Evolutionary conservation across 1,140 invertebrate species (phyloP).

Genomic region (Conus betulinus): DNA sequence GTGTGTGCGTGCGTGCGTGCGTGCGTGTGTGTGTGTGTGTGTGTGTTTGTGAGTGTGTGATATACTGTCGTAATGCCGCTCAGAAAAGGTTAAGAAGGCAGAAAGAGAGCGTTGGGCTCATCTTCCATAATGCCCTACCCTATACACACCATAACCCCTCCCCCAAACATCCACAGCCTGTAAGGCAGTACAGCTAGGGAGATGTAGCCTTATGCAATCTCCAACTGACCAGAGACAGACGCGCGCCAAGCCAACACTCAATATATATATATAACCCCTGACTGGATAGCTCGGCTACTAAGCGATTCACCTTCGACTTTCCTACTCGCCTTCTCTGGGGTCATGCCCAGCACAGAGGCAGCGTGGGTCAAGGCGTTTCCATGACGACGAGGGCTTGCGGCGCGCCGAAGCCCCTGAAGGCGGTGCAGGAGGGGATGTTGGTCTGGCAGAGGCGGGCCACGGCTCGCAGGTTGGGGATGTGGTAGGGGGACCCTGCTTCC

Average conservation of each 20-base stretch:
- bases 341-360: slow-evolving; percentile 57
- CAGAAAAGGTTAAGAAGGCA: too few relatives aligned
- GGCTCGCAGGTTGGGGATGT: slow-evolving; percentile 67
- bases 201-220: not conserved
- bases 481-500: slow-evolving; percentile 67
- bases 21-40: slow-evolving; percentile 25
- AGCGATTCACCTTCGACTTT: too few relatives aligned
- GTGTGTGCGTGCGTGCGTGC: slow-evolving; percentile 13
- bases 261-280: too few relatives aligned
- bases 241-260: too few relatives aligned
- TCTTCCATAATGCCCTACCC: too few relatives aligned
- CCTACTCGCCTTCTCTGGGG: slow-evolving; percentile 57
- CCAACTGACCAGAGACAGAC: not conserved
- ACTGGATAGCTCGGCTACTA: not conserved
- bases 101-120: too few relatives aligned
- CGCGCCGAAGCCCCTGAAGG: slow-evolving; percentile 75
- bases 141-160: too few relatives aligned
- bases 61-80: too few relatives aligned
- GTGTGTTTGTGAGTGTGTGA: slow-evolving; percentile 26
- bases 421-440: slow-evolving; percentile 76
- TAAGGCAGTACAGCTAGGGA: too few relatives aligned
- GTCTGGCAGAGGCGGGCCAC: slow-evolving; percentile 72
- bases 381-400: slow-evolving; percentile 72
- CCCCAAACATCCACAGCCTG: too few relatives aligned
- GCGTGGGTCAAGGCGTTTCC: slow-evolving; percentile 71